phyloP scores from a whole-genome alignment of 2,797 vertebrate genomes.

The Propithecus perrieri region DNA sequence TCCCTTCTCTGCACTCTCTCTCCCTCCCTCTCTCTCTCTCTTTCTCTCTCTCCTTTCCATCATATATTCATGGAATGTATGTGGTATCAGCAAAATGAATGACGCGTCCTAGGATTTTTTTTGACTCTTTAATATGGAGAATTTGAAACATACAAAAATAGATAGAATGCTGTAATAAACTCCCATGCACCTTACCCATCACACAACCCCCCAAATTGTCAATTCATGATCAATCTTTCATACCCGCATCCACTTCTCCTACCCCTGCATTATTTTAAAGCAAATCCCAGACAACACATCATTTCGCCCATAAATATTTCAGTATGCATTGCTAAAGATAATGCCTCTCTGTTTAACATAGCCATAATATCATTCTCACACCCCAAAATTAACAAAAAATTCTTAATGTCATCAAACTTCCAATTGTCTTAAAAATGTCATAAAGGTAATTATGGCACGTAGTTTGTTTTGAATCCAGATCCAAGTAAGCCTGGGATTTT shows the following conservation, averaged over 20 bases:
- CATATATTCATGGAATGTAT: background rate
- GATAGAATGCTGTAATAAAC: background rate
- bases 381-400: slow-evolving; percentile 20
- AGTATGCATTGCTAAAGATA: slow-evolving; percentile 30
- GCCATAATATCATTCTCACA: background rate
- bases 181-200: background rate
- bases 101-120: background rate
- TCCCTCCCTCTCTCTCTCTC: background rate
- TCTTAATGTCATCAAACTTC: background rate
- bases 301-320: slow-evolving; percentile 49
- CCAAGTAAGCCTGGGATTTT: slow-evolving; percentile 22
- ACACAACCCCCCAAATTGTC: background rate
- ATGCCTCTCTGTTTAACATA: background rate
- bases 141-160: slow-evolving; percentile 31
- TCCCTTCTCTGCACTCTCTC: background rate
- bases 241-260: slow-evolving; percentile 22
- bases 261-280: slow-evolving; percentile 43
- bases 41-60: background rate
- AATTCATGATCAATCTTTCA: slow-evolving; percentile 18
- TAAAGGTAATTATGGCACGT: background rate
- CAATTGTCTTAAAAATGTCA: slow-evolving; percentile 19
- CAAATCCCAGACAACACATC: slow-evolving; percentile 5
- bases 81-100: slow-evolving; percentile 39
- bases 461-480: slow-evolving; percentile 50
- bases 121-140: background rate